A percentile compares a stretch with the other conserved stretches of the same genome.
These are phyloP conservation scores for Congeria kusceri DNA, from an alignment of 2,888 invertebrate genomes.

Conservation along the genomic window DNA sequence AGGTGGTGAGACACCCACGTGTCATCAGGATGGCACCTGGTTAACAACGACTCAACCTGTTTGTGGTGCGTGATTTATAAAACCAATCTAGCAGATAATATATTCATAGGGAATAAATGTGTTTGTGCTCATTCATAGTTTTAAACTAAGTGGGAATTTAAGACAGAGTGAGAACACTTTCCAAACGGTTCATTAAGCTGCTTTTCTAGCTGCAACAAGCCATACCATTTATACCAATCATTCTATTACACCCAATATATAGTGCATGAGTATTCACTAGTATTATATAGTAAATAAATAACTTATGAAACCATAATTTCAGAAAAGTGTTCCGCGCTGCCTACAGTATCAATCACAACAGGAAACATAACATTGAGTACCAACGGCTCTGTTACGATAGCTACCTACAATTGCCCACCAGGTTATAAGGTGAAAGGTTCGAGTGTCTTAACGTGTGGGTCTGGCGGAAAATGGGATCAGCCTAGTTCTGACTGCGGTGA, in stretches of 20 bases:
- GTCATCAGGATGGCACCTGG: constrained; percentile 38
- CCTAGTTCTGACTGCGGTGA: constrained; percentile 28
- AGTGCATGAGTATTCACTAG: too few species aligned
- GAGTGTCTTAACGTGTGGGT: constrained; percentile 19
- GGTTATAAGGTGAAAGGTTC: constrained; percentile 43
- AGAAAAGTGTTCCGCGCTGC: constrained; percentile 41
- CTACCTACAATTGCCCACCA: constrained; percentile 31
- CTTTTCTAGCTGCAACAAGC: too few species aligned
- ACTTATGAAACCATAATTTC: too few species aligned
- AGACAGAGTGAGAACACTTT: too few species aligned
- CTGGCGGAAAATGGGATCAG: constrained; percentile 37
- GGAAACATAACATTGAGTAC: constrained; percentile 36
- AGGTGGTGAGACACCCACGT: constrained; percentile 23
- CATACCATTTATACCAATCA: too few species aligned
- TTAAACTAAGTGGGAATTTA: too few species aligned
- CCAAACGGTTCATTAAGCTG: too few species aligned
- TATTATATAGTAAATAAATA: too few species aligned
- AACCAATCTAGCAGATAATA: too few species aligned
- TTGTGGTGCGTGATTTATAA: constrained; percentile 25
- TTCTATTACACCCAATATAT: too few species aligned
- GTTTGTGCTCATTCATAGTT: too few species aligned
- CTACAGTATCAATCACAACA: constrained; percentile 15
- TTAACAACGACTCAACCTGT: constrained; percentile 3
- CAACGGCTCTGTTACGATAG: constrained; percentile 40
- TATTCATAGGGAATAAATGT: too few species aligned